phyloP scores from a whole-genome alignment of 1,140 invertebrate genomes.

The Brachionus koreanus region DNA sequence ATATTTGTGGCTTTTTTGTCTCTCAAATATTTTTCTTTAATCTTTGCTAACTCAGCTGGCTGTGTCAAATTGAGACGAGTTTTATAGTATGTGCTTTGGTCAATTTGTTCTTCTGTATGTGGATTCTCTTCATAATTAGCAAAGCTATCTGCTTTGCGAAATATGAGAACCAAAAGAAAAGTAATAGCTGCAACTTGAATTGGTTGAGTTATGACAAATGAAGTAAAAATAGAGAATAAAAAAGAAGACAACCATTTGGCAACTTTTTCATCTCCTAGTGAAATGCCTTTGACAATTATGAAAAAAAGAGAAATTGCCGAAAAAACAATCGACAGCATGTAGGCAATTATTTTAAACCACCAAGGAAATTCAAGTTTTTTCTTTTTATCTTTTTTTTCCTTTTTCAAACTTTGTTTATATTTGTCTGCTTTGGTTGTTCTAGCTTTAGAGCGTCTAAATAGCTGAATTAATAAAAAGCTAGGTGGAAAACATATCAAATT shows the following conservation, averaged over 20 bases:
- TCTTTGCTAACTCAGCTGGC: constrained; percentile 32
- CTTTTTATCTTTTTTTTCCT: not conserved
- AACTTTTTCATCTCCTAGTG: constrained; percentile 30
- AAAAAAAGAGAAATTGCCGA: constrained; percentile 9
- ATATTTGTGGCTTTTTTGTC: constrained; percentile 60
- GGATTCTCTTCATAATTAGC: not conserved
- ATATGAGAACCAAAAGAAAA: too few relatives aligned
- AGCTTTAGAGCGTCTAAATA: not conserved
- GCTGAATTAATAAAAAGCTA: not conserved
- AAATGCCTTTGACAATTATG: not conserved
- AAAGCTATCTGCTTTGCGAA: too few relatives aligned
- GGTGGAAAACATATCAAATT: not conserved
- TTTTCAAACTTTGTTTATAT: not conserved
- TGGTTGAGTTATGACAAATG: constrained; percentile 18
- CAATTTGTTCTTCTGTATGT: constrained; percentile 48
- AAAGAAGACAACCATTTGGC: constrained; percentile 27
- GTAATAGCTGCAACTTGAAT: constrained; percentile 3
- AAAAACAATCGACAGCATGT: not conserved
- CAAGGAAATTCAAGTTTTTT: constrained; percentile 42
- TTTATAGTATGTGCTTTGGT: constrained; percentile 51
- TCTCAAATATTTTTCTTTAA: constrained; percentile 50
- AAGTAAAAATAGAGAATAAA: not conserved
- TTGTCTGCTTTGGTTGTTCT: not conserved
- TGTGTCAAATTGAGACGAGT: not conserved
- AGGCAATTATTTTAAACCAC: constrained; percentile 31